Percentiles rank a stretch among this genome's conserved stretches.
These are phyloP conservation scores for Paramacrobiotus metropolitanus DNA, from an alignment of 1,140 invertebrate species.

Conservation along the genomic window DNA sequence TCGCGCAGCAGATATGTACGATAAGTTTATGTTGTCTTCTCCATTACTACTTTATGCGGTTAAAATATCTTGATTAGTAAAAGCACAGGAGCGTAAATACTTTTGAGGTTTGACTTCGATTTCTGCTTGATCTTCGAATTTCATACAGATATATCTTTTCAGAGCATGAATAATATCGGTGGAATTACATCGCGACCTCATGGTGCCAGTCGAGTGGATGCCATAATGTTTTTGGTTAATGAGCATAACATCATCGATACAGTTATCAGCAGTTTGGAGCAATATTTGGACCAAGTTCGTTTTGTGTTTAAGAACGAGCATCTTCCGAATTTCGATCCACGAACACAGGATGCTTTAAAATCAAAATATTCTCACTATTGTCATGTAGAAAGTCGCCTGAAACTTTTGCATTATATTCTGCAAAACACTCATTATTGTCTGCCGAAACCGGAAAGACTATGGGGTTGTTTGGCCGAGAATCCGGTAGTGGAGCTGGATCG, in stretches of 20 bases:
- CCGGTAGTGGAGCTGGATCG: constrained; percentile 71
- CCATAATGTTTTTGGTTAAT: not conserved
- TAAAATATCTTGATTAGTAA: too few relatives aligned
- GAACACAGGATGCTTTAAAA: not conserved
- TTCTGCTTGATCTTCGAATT: too few relatives aligned
- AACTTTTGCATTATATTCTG: constrained; percentile 69
- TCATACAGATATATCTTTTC: too few relatives aligned
- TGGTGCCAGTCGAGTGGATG: not conserved
- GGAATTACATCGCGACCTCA: too few relatives aligned
- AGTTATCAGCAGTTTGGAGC: not conserved
- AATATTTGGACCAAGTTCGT: not conserved
- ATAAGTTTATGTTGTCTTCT: too few relatives aligned
- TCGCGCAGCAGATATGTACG: too few relatives aligned
- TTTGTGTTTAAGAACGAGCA: not conserved
- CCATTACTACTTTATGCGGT: too few relatives aligned
- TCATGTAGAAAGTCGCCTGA: constrained; percentile 77
- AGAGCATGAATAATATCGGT: not conserved
- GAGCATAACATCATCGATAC: not conserved
- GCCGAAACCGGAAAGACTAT: constrained; percentile 27
- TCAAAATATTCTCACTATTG: not conserved
- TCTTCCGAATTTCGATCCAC: not conserved
- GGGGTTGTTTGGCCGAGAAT: constrained; percentile 79
- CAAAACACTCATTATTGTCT: not conserved
- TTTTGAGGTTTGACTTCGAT: too few relatives aligned
- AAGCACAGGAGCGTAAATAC: too few relatives aligned